phyloP scores from a whole-genome alignment of 2,888 invertebrate species.

The Bursaphelenchus okinawaensis region DNA sequence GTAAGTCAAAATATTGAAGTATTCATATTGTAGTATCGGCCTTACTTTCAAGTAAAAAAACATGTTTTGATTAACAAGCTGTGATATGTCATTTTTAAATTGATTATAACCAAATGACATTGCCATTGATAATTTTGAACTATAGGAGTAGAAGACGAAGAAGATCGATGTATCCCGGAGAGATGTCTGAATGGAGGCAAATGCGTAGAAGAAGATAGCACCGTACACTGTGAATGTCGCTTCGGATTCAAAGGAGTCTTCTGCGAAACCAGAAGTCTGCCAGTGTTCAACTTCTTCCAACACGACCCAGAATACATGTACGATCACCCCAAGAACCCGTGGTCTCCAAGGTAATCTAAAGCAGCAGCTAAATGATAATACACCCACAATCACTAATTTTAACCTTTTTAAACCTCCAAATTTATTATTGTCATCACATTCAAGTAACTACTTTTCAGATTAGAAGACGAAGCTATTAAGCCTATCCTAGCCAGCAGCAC shows the following conservation, averaged over 20 bases:
- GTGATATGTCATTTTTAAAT: too few species aligned
- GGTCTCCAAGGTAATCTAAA: slow-evolving; percentile 1
- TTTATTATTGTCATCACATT: too few species aligned
- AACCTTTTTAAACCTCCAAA: too few species aligned
- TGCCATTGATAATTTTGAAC: too few species aligned
- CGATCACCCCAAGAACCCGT: neutral
- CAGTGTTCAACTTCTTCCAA: slow-evolving; percentile 4
- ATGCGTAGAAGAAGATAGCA: slow-evolving; percentile 1
- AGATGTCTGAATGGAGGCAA: slow-evolving; percentile 6
- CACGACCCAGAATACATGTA: slow-evolving; percentile 9
- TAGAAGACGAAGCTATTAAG: neutral
- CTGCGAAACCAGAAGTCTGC: neutral
- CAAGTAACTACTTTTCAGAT: too few species aligned
- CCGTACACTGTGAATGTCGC: neutral
- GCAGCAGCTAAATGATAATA: too few species aligned
- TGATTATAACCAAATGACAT: too few species aligned
- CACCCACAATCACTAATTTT: too few species aligned
- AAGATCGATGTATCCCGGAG: neutral
- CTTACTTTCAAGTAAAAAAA: too few species aligned
- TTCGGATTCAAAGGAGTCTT: slow-evolving; percentile 10
- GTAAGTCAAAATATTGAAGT: neutral
- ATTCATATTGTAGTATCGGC: too few species aligned
- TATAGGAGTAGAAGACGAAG: too few species aligned
- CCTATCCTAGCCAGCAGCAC: neutral
- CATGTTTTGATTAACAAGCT: too few species aligned